Conservation (phyloP, 2,888 invertebrate species). For the Ethmia dodecea region DNA sequence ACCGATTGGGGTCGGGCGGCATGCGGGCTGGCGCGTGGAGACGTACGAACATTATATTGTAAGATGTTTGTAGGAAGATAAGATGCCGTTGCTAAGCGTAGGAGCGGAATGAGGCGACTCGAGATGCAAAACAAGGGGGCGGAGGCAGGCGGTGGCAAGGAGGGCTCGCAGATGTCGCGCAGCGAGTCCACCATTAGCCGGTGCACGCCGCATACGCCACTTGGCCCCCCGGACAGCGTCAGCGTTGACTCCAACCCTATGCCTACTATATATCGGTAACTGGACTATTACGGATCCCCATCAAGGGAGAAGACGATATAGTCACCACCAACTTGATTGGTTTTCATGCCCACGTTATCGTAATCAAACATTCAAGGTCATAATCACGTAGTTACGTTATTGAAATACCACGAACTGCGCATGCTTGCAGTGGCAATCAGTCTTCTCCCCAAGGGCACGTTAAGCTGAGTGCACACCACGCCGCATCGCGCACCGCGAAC, state of each 20-base stretch:
- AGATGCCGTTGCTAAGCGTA: conserved; percentile 66
- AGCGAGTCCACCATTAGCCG: conserved; percentile 83
- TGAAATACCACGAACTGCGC: not conserved
- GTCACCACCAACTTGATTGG: conserved; percentile 13
- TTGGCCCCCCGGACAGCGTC: conserved; percentile 82
- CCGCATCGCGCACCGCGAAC: conserved; percentile 67
- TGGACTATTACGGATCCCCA: conserved; percentile 35
- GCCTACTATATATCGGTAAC: conserved; percentile 93
- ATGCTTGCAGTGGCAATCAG: conserved; percentile 17
- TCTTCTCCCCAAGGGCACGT: conserved; percentile 53
- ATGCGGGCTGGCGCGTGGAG: conserved; percentile 43
- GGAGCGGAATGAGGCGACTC: conserved; percentile 63
- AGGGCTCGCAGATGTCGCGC: conserved; percentile 81
- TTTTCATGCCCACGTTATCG: conserved; percentile 9
- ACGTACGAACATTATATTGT: conserved; percentile 57
- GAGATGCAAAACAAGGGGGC: conserved; percentile 60
- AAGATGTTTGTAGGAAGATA: conserved; percentile 65
- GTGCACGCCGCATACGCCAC: conserved; percentile 69
- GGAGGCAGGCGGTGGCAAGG: conserved; percentile 53
- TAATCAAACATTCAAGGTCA: no score
- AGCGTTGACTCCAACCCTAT: conserved; percentile 92
- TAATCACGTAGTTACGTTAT: no score
- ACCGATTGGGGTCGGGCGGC: conserved; percentile 37
- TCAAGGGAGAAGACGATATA: conserved; percentile 49
- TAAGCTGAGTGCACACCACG: conserved; percentile 59